A percentile compares a stretch with the other conserved stretches of the same genome.
These are phyloP conservation scores for Otus scops DNA, from an alignment of 2,797 vertebrate species.

Conservation along the genomic window DNA sequence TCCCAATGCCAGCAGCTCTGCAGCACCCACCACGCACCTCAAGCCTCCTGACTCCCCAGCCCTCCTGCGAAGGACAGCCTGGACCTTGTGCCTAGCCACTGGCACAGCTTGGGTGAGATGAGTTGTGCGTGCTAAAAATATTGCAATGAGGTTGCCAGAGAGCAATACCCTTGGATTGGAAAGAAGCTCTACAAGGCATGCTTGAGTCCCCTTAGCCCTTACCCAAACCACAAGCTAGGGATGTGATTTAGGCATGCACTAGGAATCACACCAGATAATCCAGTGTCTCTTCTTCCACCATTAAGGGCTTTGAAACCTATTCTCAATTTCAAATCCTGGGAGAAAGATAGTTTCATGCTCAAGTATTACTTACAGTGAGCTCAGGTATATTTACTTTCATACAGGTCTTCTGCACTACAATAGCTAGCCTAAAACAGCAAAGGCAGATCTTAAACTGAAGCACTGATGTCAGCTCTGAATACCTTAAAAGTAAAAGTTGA, in stretches of 20 bases:
- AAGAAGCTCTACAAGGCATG: neutral
- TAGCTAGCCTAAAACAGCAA: neutral
- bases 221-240: neutral
- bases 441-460: neutral
- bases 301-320: neutral
- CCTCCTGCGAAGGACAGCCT: neutral
- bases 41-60: neutral
- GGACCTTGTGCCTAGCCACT: neutral
- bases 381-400: neutral
- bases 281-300: neutral
- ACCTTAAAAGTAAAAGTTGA: neutral
- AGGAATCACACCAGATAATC: neutral
- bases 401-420: neutral
- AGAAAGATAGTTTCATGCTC: neutral
- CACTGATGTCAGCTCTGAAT: neutral
- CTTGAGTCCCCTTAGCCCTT: neutral
- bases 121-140: neutral
- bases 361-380: neutral
- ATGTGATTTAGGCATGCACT: neutral
- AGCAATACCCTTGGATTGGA: accelerated
- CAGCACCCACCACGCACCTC: neutral
- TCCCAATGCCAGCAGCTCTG: neutral
- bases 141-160: neutral
- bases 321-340: neutral
- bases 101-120: neutral